Evolutionary conservation across 2,888 invertebrate genomes (phyloP).

Genomic region (Lochmaea crataegi): DNA sequence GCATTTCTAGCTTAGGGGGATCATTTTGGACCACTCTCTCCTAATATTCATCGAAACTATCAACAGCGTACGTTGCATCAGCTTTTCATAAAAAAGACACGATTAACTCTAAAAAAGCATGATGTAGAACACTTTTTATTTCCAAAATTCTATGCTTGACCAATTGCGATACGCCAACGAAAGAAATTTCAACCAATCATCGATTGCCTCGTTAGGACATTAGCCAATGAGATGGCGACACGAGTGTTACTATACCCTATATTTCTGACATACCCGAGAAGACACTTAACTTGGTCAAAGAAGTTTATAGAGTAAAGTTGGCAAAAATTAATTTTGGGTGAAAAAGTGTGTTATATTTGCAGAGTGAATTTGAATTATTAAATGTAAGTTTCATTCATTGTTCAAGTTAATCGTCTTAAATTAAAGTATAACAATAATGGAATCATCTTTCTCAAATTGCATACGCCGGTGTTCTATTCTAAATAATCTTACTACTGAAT

Average conservation of each 20-base stretch:
- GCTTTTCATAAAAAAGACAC: slow-evolving; percentile 23
- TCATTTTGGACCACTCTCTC: too few species aligned
- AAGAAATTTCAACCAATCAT: slow-evolving; percentile 66
- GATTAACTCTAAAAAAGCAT: slow-evolving; percentile 22
- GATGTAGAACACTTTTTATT: slow-evolving; percentile 28
- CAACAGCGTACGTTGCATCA: slow-evolving; percentile 36
- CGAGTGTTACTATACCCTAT: slow-evolving; percentile 62
- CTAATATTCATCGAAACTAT: slow-evolving; percentile 32
- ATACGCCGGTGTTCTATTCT: slow-evolving; percentile 16
- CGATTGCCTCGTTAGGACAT: slow-evolving; percentile 60
- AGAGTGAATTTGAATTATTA: slow-evolving; percentile 24
- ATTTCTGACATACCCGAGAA: slow-evolving; percentile 55
- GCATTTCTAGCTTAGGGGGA: too few species aligned
- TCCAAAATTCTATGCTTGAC: slow-evolving; percentile 67
- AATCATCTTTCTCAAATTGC: neutral
- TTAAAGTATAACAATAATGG: neutral
- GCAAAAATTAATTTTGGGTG: slow-evolving; percentile 30
- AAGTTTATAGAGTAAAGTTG: slow-evolving; percentile 15
- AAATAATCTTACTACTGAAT: neutral
- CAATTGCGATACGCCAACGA: slow-evolving; percentile 74
- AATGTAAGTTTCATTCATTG: slow-evolving; percentile 19
- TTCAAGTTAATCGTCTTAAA: neutral
- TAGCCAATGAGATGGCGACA: slow-evolving; percentile 70
- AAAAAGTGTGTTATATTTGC: slow-evolving; percentile 24
- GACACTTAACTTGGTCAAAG: slow-evolving; percentile 48